Conservation (phyloP, 1,140 invertebrate species). For the Zaprionus ornatus region DNA sequence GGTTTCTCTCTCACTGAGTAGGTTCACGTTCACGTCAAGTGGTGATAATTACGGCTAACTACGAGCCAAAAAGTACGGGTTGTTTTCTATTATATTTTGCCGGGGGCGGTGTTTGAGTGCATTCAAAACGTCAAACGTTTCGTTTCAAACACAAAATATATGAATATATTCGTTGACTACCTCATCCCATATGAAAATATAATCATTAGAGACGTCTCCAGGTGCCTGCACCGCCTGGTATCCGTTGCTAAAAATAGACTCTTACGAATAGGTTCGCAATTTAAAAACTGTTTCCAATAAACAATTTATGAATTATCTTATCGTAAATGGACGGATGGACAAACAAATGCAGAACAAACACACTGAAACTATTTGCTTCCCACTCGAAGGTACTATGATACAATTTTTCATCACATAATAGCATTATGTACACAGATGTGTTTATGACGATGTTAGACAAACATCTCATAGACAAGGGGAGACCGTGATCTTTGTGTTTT, state of each 20-base stretch:
- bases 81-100: not conserved
- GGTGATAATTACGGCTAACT: slow-evolving; percentile 63
- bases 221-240: slow-evolving; percentile 36
- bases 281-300: slow-evolving; percentile 63
- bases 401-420: not conserved
- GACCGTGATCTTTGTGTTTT: slow-evolving; percentile 49
- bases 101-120: slow-evolving; percentile 53
- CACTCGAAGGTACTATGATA: slow-evolving; percentile 8
- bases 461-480: slow-evolving; percentile 1
- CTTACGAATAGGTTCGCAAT: slow-evolving; percentile 58
- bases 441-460: slow-evolving; percentile 35
- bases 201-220: slow-evolving; percentile 21
- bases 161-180: slow-evolving; percentile 2
- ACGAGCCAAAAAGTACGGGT: slow-evolving; percentile 45
- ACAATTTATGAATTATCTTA: slow-evolving; percentile 76
- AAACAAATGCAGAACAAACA: not conserved
- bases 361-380: slow-evolving; percentile 28
- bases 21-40: slow-evolving; percentile 27
- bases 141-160: slow-evolving; percentile 15
- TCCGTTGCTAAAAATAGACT: slow-evolving; percentile 57
- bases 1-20: not conserved
- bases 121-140: slow-evolving; percentile 47
- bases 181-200: slow-evolving; percentile 20
- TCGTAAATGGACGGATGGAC: slow-evolving; percentile 51
- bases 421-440: slow-evolving; percentile 36